Base-by-base conservation (phyloP, 2,888 invertebrate genomes). In the Ellobium chinense region DNA sequence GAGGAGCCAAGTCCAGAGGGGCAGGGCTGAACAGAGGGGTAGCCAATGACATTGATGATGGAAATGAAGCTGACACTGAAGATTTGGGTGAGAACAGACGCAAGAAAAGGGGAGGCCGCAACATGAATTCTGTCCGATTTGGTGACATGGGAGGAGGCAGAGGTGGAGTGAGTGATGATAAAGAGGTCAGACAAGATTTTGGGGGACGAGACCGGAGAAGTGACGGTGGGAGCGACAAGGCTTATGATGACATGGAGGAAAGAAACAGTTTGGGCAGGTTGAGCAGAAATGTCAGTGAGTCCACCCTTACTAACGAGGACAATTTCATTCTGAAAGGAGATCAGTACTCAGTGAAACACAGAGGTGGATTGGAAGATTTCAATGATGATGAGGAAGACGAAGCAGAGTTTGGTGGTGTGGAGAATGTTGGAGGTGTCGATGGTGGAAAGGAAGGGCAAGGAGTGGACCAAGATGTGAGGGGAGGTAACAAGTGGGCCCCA, bases 21-120 rank as follows among this genome's bases (percentile, higher is more conserved):
- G 39, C 27, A 24, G 62, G 65, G 9, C n/a, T n/a, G n/a, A n/a
- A n/a, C n/a, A n/a, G n/a, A n/a, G 34, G 62, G 18, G 24, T 60
- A 7, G 29, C 83, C n/a, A 36, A 86, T 62, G 89, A 90, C 27
- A 83, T 88, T 36, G 91, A 91, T 83, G 89, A 90, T 66, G 91
- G 89, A 5, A 88, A 90, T 62, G 90, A 90, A 66, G 90, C 91
- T 3, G 90, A 90, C 69, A 88, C 85, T 1, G 91, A 91, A 75
- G 90, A 90, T 60, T 74, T 74, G n/a, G 70, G 72, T 34, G 80
- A 73, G 24, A 39, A 4, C 54, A 24, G 65, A 34, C 66, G 27
- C 54, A 73, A 70, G 58, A 56, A 34, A 24, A 36, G 60, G 31
- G 72, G 27, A 29, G 46, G 60, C 2, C 39, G 69, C 9, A 62